Conservation (phyloP, 2,888 invertebrate genomes). For the Plebejus melissa region DNA sequence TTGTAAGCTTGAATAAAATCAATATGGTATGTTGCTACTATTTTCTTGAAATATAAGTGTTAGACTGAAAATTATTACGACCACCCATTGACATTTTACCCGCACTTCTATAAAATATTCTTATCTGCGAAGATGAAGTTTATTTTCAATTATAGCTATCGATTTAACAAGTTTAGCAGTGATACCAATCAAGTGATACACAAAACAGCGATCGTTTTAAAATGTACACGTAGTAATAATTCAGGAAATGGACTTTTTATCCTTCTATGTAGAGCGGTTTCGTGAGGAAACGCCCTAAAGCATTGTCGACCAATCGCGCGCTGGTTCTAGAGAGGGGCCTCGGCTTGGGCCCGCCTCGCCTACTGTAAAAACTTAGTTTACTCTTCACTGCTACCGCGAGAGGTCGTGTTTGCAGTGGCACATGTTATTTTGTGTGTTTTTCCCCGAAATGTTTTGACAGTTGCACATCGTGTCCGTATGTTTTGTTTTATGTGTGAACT, state of each 20-base stretch:
- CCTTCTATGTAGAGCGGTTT: slow-evolving; percentile 45
- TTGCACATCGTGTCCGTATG: slow-evolving; percentile 45
- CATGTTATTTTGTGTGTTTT: slow-evolving; percentile 28
- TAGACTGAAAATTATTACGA: not conserved
- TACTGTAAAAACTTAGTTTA: slow-evolving; percentile 48
- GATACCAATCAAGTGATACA: slow-evolving; percentile 39
- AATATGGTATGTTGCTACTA: not conserved
- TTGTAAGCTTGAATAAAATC: not conserved
- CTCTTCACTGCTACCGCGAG: slow-evolving; percentile 47
- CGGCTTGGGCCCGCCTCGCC: slow-evolving; percentile 45
- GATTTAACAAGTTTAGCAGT: not conserved
- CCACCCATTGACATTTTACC: not conserved
- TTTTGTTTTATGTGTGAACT: slow-evolving; percentile 49
- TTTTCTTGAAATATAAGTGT: not conserved
- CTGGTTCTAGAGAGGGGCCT: slow-evolving; percentile 36
- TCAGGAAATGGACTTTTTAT: slow-evolving; percentile 47
- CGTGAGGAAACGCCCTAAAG: slow-evolving; percentile 43
- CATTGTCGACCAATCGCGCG: slow-evolving; percentile 46
- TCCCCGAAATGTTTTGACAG: slow-evolving; percentile 45
- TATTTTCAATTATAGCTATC: slow-evolving; percentile 8
- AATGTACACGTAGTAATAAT: slow-evolving; percentile 47
- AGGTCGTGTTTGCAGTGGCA: slow-evolving; percentile 44
- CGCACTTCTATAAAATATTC: not conserved
- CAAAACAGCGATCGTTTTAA: slow-evolving; percentile 41
- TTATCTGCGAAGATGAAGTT: slow-evolving; percentile 1